Conservation (phyloP, 2,888 invertebrate genomes). For the Dryococelus australis region DNA sequence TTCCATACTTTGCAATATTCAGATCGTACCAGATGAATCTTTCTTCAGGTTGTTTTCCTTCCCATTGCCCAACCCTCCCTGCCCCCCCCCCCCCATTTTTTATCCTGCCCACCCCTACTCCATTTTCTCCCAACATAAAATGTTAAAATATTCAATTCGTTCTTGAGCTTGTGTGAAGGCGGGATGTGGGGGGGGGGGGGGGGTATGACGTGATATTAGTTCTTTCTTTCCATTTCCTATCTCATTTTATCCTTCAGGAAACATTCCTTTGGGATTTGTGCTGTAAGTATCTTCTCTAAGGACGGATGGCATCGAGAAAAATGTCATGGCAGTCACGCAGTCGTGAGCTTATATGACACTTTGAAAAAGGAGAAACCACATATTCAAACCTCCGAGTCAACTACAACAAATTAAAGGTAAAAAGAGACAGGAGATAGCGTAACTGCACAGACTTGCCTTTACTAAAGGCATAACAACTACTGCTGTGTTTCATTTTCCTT, state of each 20-base stretch:
- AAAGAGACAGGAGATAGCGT: too few species aligned
- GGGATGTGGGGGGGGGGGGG: neutral
- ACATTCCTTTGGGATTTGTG: constrained; percentile 22
- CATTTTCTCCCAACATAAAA: constrained; percentile 18
- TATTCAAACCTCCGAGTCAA: too few species aligned
- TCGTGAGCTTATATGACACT: too few species aligned
- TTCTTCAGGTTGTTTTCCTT: constrained; percentile 6
- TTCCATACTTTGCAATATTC: constrained; percentile 37
- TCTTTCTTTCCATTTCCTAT: neutral
- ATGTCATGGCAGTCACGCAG: neutral
- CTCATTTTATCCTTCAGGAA: constrained; percentile 23
- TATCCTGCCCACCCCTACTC: constrained; percentile 8
- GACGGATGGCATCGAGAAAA: neutral
- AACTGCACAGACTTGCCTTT: too few species aligned
- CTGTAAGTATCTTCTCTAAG: constrained; percentile 17
- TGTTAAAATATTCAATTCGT: constrained; percentile 31
- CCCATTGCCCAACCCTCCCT: neutral
- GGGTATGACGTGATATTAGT: constrained; percentile 25
- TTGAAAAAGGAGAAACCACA: too few species aligned
- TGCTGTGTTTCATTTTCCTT: too few species aligned
- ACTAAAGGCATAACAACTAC: too few species aligned
- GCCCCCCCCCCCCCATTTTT: neutral
- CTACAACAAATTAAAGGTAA: too few species aligned
- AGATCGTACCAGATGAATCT: constrained; percentile 36
- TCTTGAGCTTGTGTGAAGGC: constrained; percentile 20